Evolutionary conservation across 1,140 invertebrate genomes (phyloP).

Genomic region (Tetramorium parvispinum): DNA sequence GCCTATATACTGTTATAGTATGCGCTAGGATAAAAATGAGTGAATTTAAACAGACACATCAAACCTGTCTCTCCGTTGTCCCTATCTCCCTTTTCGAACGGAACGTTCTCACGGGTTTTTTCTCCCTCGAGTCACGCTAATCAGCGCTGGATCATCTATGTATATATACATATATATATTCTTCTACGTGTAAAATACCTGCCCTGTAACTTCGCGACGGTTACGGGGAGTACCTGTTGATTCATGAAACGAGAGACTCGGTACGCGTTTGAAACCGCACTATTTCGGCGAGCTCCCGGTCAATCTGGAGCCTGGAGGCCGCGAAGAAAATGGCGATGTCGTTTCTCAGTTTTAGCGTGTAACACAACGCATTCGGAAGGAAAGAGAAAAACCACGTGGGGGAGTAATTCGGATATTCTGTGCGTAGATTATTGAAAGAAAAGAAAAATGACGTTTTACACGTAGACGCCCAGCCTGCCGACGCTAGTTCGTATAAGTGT

Average conservation of each 20-base stretch:
- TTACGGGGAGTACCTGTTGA: not conserved
- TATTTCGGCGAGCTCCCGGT: not conserved
- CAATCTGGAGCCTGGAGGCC: too few species aligned
- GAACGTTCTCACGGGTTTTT: not conserved
- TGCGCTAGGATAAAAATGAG: not conserved
- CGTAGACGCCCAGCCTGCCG: not conserved
- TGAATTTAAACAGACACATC: slow-evolving; percentile 16
- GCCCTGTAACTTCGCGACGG: not conserved
- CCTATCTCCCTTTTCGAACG: not conserved
- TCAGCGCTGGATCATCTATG: slow-evolving; percentile 10
- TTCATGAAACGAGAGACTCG: not conserved
- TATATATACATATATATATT: not conserved
- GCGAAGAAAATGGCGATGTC: not conserved
- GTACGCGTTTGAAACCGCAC: slow-evolving; percentile 19
- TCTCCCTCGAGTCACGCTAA: not conserved
- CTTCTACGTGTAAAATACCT: slow-evolving; percentile 20
- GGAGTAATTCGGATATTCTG: not conserved
- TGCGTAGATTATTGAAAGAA: slow-evolving; percentile 1
- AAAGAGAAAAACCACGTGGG: not conserved
- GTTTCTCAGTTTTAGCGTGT: not conserved
- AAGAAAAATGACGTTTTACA: not conserved
- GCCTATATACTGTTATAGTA: slow-evolving; percentile 20
- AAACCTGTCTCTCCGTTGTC: not conserved
- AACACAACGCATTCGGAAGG: not conserved
- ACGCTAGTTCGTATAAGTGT: not conserved